Conservation (phyloP, 2,888 invertebrate species). For the Erpobdella octoculata region DNA sequence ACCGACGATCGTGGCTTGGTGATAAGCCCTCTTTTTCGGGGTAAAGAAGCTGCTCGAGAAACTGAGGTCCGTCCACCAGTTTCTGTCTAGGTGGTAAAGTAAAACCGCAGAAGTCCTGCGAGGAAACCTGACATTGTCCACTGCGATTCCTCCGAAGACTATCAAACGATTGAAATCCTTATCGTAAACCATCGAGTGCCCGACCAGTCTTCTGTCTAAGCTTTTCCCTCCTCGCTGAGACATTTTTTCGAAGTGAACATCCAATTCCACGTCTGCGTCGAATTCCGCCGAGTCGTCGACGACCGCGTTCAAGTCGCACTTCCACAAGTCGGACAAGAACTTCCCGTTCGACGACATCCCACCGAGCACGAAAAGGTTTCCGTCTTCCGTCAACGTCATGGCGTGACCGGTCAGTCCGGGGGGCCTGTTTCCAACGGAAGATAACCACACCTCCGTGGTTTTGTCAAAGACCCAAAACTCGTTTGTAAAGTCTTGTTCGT, state of each 20-base stretch:
- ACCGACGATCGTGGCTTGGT: slow-evolving; percentile 65
- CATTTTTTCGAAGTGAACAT: slow-evolving; percentile 66
- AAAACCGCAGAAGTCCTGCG: slow-evolving; percentile 82
- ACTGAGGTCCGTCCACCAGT: slow-evolving; percentile 62
- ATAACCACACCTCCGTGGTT: slow-evolving; percentile 58
- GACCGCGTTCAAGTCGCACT: slow-evolving; percentile 52
- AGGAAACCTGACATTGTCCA: slow-evolving; percentile 70
- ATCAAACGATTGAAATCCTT: slow-evolving; percentile 72
- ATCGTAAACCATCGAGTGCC: slow-evolving; percentile 83
- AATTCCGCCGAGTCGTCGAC: too few species aligned
- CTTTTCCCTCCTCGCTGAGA: slow-evolving; percentile 76
- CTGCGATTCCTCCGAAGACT: slow-evolving; percentile 80
- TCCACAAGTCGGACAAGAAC: slow-evolving; percentile 69
- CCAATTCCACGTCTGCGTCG: background rate
- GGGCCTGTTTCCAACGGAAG: slow-evolving; percentile 57
- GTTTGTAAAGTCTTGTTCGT: slow-evolving; percentile 71
- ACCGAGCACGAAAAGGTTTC: slow-evolving; percentile 64
- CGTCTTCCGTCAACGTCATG: slow-evolving; percentile 64
- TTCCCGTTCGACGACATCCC: slow-evolving; percentile 64
- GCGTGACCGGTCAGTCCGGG: slow-evolving; percentile 77
- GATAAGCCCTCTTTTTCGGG: slow-evolving; percentile 63
- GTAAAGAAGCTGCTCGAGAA: slow-evolving; percentile 51
- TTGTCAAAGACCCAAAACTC: slow-evolving; percentile 68
- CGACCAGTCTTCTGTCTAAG: slow-evolving; percentile 75
- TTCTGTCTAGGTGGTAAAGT: slow-evolving; percentile 74